phyloP scores from a whole-genome alignment of 2,113 vertebrate genomes.

The Trichechus manatus region DNA sequence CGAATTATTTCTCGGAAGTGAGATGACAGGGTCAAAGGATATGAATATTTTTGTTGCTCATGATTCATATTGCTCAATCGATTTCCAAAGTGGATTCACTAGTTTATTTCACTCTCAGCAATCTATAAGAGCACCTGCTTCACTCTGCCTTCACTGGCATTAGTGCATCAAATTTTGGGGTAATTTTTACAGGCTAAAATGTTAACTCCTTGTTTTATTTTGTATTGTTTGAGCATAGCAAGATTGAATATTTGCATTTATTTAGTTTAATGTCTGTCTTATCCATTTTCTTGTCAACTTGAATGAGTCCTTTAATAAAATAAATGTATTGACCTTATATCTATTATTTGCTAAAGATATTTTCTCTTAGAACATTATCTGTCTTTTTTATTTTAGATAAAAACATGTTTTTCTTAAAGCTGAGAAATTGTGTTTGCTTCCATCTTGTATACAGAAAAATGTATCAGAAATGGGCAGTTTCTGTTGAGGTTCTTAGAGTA shows the following conservation, averaged over 20 bases:
- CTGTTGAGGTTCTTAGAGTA: neutral
- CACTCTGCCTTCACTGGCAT: neutral
- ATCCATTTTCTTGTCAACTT: neutral
- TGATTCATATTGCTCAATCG: neutral
- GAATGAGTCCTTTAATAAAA: slow-evolving; percentile 26
- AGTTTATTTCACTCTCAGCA: neutral
- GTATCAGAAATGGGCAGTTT: neutral
- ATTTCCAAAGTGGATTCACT: neutral
- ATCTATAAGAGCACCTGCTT: neutral
- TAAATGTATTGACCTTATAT: neutral
- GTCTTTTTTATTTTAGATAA: neutral
- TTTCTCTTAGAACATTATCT: slow-evolving; percentile 11
- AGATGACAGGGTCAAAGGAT: neutral
- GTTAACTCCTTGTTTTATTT: neutral
- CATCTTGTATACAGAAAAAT: neutral
- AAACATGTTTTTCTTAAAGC: slow-evolving; percentile 32
- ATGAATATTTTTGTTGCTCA: neutral
- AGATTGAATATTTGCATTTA: slow-evolving; percentile 19
- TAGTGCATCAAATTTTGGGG: neutral
- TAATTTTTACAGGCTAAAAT: neutral
- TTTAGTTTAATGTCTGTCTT: slow-evolving; percentile 48
- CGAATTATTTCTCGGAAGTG: neutral
- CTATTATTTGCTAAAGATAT: slow-evolving; percentile 8
- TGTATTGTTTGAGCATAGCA: neutral
- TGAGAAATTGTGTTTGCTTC: slow-evolving; percentile 3